Evolutionary conservation across 2,113 vertebrate genomes (phyloP).

Genomic region (Plecturocebus donacophilus): DNA sequence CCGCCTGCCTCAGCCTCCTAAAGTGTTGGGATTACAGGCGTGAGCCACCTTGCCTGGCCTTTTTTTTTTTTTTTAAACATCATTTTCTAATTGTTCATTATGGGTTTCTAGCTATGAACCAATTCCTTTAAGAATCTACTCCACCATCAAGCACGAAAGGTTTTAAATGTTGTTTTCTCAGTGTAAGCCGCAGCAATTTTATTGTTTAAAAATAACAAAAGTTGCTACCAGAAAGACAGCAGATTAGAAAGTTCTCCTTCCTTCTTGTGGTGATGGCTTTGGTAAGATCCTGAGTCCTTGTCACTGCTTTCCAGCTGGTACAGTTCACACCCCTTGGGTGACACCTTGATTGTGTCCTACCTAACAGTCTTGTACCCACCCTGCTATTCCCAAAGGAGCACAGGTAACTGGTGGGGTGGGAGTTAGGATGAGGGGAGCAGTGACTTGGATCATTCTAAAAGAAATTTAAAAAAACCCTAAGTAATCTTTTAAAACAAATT

Average conservation of each 20-base stretch:
- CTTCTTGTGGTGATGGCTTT: neutral
- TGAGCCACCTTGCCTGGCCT: too few relatives aligned
- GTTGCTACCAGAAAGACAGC: neutral
- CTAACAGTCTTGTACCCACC: neutral
- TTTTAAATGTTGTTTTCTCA: neutral
- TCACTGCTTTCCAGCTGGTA: too few relatives aligned
- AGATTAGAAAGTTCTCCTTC: neutral
- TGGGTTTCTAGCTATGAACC: neutral
- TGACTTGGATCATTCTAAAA: neutral
- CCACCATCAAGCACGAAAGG: neutral
- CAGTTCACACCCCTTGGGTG: neutral
- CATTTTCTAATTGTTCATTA: neutral
- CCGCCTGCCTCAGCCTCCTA: too few relatives aligned
- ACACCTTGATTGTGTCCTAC: neutral
- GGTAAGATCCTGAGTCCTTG: neutral
- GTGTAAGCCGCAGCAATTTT: neutral
- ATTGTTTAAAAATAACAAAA: neutral
- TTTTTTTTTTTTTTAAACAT: neutral
- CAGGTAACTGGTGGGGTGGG: accelerated
- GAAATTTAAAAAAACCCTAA: neutral
- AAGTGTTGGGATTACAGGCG: too few relatives aligned
- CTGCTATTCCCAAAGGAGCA: neutral
- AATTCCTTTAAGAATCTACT: neutral
- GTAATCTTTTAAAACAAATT: too few relatives aligned
- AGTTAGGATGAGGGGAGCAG: accelerated